Conservation (phyloP, 2,113 vertebrate species). For the Daphoenositta chrysoptera region DNA sequence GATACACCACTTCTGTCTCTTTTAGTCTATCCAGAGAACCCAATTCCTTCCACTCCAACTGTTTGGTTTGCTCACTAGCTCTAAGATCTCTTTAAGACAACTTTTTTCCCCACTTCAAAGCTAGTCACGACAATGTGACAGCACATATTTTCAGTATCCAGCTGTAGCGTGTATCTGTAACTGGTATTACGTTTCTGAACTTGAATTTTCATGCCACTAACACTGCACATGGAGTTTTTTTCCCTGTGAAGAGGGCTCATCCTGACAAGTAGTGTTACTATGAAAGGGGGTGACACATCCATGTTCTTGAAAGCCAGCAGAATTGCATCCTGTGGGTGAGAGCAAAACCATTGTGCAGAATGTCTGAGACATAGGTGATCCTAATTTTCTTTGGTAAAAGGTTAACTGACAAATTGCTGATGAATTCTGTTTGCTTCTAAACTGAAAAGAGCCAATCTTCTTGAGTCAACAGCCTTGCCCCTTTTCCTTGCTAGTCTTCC, state of each 20-base stretch:
- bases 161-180: neutral
- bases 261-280: neutral
- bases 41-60: neutral
- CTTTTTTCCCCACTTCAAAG: constrained; percentile 5
- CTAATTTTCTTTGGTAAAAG: neutral
- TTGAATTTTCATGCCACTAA: neutral
- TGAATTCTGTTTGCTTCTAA: neutral
- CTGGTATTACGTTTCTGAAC: neutral
- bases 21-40: neutral
- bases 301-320: neutral
- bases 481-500: neutral
- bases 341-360: neutral
- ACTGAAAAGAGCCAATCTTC: neutral
- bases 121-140: neutral
- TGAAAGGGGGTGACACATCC: neutral
- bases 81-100: neutral
- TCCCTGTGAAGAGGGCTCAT: neutral
- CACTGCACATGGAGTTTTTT: neutral
- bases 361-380: neutral
- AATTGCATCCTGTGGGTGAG: neutral
- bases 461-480: neutral
- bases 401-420: neutral
- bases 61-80: neutral
- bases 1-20: neutral
- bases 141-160: neutral